phyloP scores from a whole-genome alignment of 2,797 vertebrate species.

The Bucorvus abyssinicus region DNA sequence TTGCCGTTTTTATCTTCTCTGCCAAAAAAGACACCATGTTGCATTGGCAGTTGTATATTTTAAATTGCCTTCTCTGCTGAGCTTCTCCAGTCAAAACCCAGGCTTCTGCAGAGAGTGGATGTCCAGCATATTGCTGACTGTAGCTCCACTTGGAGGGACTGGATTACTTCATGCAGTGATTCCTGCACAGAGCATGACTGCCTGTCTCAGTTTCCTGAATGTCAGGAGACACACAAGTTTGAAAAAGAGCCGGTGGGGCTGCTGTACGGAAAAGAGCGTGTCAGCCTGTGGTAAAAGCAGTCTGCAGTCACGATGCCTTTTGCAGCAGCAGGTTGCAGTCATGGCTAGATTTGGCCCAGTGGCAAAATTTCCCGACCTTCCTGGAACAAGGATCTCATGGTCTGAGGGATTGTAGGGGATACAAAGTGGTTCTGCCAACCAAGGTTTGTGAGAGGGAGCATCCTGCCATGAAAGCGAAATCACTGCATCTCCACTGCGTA shows the following conservation, averaged over 20 bases:
- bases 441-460: background rate
- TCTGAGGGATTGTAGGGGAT: background rate
- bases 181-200: background rate
- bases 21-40: conserved; percentile 56
- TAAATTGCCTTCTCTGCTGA: background rate
- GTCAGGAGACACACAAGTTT: background rate
- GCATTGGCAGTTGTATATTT: conserved; percentile 13
- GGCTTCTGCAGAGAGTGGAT: background rate
- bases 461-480: background rate
- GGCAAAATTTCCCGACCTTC: background rate
- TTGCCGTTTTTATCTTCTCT: conserved; percentile 73
- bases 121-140: background rate
- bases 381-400: background rate
- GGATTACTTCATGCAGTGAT: background rate
- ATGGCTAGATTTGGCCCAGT: background rate
- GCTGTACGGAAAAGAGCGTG: background rate
- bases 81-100: background rate
- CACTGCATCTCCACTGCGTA: background rate
- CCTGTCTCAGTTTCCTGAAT: background rate
- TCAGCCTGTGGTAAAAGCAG: background rate
- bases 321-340: background rate
- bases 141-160: background rate
- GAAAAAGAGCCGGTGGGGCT: background rate
- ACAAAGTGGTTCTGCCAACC: background rate
- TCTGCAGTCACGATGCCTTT: background rate